Evolutionary conservation across 2,113 vertebrate genomes (phyloP).

Genomic region (Haemorhous mexicanus): DNA sequence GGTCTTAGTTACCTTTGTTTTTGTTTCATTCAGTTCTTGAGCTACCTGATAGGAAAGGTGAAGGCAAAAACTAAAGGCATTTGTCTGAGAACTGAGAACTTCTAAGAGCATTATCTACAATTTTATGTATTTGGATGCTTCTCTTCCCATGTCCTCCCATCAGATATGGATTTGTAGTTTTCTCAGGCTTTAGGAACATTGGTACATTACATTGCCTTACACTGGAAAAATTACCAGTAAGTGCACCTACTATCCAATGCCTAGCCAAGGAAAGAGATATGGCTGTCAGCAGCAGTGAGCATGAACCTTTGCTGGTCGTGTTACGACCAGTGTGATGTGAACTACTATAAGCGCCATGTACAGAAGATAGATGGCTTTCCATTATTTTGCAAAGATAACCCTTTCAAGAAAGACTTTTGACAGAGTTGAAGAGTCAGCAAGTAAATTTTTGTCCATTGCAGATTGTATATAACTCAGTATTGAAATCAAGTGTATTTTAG

Average conservation of each 20-base stretch:
- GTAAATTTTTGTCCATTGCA: neutral
- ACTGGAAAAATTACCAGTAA: neutral
- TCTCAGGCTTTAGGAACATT: neutral
- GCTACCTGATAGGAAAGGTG: neutral
- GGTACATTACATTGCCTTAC: neutral
- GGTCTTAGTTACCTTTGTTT: neutral
- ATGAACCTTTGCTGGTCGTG: neutral
- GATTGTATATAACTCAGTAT: neutral
- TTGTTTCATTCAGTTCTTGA: neutral
- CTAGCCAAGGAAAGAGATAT: neutral
- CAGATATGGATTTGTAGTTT: neutral
- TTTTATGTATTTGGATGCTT: neutral
- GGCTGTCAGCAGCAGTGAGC: neutral
- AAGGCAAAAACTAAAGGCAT: neutral
- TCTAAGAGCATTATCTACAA: neutral
- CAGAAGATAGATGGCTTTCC: neutral
- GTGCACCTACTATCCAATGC: neutral
- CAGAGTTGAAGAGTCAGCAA: neutral
- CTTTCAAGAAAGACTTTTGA: neutral
- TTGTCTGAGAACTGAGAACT: neutral
- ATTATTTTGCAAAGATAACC: neutral
- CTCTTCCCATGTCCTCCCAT: neutral
- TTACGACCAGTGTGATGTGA: neutral
- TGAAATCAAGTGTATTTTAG: neutral
- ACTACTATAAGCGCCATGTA: neutral